Conservation (phyloP, 2,797 vertebrate species). For the Ctenopoma kingsleyae region DNA sequence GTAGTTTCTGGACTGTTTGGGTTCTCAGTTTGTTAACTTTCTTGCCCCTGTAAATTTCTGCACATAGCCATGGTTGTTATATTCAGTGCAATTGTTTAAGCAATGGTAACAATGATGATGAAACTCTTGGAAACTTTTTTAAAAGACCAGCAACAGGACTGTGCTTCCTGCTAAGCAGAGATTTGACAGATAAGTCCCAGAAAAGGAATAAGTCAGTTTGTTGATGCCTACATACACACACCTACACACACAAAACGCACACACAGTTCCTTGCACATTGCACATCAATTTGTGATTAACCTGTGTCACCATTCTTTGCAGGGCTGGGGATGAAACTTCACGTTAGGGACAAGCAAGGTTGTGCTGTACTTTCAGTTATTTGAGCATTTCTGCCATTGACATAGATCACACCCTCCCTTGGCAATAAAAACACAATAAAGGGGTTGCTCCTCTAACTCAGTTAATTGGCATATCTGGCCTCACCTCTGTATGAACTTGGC, state of each 20-base stretch:
- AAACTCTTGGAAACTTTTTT: constrained; percentile 68
- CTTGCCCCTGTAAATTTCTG: constrained; percentile 35
- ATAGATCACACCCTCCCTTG: constrained; percentile 47
- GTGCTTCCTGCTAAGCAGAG: constrained; percentile 36
- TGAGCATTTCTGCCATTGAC: constrained; percentile 58
- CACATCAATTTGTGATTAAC: constrained; percentile 59
- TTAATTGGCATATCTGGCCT: constrained; percentile 76
- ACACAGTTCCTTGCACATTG: constrained; percentile 17
- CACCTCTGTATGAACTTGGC: constrained; percentile 78
- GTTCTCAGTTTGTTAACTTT: constrained; percentile 39
- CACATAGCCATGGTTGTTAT: constrained; percentile 33
- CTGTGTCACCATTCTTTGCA: constrained; percentile 55
- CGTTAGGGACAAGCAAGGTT: constrained; percentile 51
- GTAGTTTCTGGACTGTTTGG: constrained; percentile 11
- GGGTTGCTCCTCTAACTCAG: constrained; percentile 54
- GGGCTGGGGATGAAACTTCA: constrained; percentile 12
- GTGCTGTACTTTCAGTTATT: constrained; percentile 59
- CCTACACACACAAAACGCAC: neutral
- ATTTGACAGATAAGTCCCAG: constrained; percentile 51
- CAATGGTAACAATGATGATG: constrained; percentile 63
- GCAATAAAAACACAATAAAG: constrained; percentile 62
- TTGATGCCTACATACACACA: constrained; percentile 17
- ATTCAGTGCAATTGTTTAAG: constrained; percentile 52
- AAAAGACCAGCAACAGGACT: constrained; percentile 42
- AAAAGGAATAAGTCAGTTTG: constrained; percentile 34